These are phyloP conservation scores for Erpobdella octoculata DNA, from an alignment of 2,888 invertebrate genomes.

Conservation along the genomic window DNA sequence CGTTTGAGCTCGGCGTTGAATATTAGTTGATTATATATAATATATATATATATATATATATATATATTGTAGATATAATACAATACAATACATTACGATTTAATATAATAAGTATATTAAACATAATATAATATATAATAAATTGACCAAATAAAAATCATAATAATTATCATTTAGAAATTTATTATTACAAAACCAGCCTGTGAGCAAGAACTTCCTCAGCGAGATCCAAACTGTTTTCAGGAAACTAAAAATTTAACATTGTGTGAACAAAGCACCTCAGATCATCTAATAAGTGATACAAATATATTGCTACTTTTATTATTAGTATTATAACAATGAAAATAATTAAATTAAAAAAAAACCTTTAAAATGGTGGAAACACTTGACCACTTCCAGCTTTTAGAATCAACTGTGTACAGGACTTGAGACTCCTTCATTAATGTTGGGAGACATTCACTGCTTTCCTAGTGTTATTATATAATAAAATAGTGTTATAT, in stretches of 20 bases:
- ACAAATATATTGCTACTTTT: too few species aligned
- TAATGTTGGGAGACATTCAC: slow-evolving; percentile 39
- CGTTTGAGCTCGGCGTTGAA: too few species aligned
- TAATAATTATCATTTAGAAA: neutral
- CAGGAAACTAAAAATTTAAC: slow-evolving; percentile 49
- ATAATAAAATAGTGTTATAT: neutral
- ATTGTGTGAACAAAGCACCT: neutral
- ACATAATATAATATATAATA: too few species aligned
- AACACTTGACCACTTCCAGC: slow-evolving; percentile 90
- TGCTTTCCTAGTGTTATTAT: slow-evolving; percentile 33
- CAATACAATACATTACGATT: neutral
- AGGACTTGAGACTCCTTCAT: slow-evolving; percentile 76
- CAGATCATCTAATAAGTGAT: slow-evolving; percentile 61
- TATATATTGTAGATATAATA: too few species aligned
- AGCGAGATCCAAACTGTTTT: slow-evolving; percentile 57
- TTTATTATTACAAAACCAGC: slow-evolving; percentile 34
- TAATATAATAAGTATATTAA: neutral
- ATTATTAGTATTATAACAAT: too few species aligned
- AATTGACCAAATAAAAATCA: too few species aligned
- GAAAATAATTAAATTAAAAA: slow-evolving; percentile 6
- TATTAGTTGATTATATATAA: too few species aligned
- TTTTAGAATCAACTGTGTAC: slow-evolving; percentile 65
- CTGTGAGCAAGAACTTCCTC: slow-evolving; percentile 61
- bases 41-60: too few species aligned
- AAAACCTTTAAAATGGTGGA: slow-evolving; percentile 62